A percentile compares a stretch with the other conserved stretches of the same genome.
Evolutionary conservation across 2,113 vertebrate genomes (phyloP).

Genomic region (Crotalus helleri): DNA sequence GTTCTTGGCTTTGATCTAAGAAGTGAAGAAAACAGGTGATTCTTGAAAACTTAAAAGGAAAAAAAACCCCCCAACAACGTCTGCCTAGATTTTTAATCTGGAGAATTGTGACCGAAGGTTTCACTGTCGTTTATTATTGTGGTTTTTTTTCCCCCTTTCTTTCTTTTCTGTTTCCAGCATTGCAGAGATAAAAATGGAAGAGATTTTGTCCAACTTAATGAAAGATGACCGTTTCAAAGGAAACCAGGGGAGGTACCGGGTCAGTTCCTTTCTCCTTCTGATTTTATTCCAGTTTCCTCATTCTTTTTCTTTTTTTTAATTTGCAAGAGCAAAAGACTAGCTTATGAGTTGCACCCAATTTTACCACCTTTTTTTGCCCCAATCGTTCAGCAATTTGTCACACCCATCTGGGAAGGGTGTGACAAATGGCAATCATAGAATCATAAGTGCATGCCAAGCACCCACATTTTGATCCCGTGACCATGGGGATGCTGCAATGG

Average conservation of each 20-base stretch:
- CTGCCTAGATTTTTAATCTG: background rate
- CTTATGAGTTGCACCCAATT: background rate
- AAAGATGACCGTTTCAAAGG: conserved; percentile 77
- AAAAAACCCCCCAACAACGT: background rate
- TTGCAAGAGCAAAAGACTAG: background rate
- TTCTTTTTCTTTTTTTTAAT: background rate
- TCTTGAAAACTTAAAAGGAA: background rate
- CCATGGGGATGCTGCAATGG: too few species aligned
- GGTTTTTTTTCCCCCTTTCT: too few species aligned
- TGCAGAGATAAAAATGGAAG: conserved; percentile 84
- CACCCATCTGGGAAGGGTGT: too few species aligned
- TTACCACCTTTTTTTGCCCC: too few species aligned
- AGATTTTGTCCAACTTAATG: conserved; percentile 79
- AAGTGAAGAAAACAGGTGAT: background rate
- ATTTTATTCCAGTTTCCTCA: background rate
- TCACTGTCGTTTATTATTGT: conserved; percentile 4
- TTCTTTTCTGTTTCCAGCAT: conserved; percentile 68
- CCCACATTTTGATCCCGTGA: too few species aligned
- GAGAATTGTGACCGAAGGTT: background rate
- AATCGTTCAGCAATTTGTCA: too few species aligned
- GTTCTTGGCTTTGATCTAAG: too few species aligned
- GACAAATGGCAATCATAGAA: too few species aligned
- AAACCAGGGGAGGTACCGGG: conserved; percentile 74
- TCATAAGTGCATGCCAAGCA: too few species aligned
- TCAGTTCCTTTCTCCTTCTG: conserved; percentile 50